Conservation (phyloP, 2,888 invertebrate genomes). For the Diogma glabrata region DNA sequence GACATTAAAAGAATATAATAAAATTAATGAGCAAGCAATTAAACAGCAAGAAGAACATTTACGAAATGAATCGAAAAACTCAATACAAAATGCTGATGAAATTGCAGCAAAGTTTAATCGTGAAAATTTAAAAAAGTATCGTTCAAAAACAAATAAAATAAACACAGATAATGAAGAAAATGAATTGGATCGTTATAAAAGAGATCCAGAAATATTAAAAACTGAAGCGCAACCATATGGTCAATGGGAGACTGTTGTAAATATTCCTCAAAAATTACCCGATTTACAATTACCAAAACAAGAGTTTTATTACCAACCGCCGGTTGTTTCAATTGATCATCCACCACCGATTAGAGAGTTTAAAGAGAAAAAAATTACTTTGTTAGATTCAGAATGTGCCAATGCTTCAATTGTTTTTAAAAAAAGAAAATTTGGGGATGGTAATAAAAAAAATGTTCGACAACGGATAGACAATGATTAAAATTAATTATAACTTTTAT, state of each 20-base stretch:
- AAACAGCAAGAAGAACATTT: constrained; percentile 39
- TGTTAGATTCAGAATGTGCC: constrained; percentile 21
- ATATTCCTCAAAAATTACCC: constrained; percentile 42
- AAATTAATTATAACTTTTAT: neutral
- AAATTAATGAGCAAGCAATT: constrained; percentile 39
- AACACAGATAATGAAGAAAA: constrained; percentile 34
- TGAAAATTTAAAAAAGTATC: constrained; percentile 29
- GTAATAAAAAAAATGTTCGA: constrained; percentile 27
- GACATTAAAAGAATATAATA: constrained; percentile 52
- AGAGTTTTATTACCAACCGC: constrained; percentile 21
- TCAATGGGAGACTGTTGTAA: constrained; percentile 57
- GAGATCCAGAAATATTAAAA: constrained; percentile 33
- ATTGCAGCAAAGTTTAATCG: constrained; percentile 38
- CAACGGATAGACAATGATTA: constrained; percentile 27
- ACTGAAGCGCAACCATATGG: constrained; percentile 54
- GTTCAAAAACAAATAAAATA: constrained; percentile 27
- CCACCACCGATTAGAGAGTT: constrained; percentile 34
- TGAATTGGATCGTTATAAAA: constrained; percentile 40
- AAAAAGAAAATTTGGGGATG: constrained; percentile 31
- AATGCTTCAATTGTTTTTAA: constrained; percentile 28
- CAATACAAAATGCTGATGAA: constrained; percentile 38
- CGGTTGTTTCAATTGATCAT: constrained; percentile 22
- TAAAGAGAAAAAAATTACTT: constrained; percentile 32
- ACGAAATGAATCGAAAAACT: constrained; percentile 35
- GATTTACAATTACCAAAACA: constrained; percentile 61